Evolutionary conservation across 2,113 vertebrate species (phyloP), one percentile per base, ranked within the genome.

Genomic region (Morone saxatilis): DNA sequence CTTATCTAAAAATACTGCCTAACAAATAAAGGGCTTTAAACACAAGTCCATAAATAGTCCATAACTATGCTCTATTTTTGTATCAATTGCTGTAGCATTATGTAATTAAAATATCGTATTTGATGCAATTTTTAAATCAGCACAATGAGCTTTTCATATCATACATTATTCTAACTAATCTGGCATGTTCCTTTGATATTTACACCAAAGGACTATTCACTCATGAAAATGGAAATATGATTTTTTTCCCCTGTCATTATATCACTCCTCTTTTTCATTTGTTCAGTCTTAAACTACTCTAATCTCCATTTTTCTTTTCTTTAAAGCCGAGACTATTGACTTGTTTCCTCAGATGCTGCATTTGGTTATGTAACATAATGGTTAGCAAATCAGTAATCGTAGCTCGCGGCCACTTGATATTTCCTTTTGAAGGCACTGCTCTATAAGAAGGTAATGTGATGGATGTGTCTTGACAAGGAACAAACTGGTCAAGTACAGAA

Each of bases 401-500:
- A 80, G 76, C 91, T 84, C 22, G 77, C 0, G 41, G 91, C 77
- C 6, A 51, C 67, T 86, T 86, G 85, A 79, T 88, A 85, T 91
- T 91, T 91, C 82, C 61, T 45, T 71, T 40, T 70, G 63, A 88
- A 79, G 38, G 54, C 71, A 19, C 71, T 7, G 85, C 81, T 86
- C 41, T 48, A 54, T 69, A 78, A 87, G 83, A 75, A 75, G 81
- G 53, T 78, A 82, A 88, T 81, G 87, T 89, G 89, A 92, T 71
- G 66, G 77, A 92, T 92, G 77, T 5, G 62, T 75, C 62, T 61
- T 80, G 90, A 92, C 89, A 86, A 76, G 82, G 65, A 88, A 79
- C 84, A 80, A 86, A 85, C 76, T 68, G 71, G 74, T 80, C 70
- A 66, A 70, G 69, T 50, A 31, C 47, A 60, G 12, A 45, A 47